A percentile compares a stretch with the other conserved stretches of the same genome.
Conservation (phyloP, 2,113 vertebrate genomes). For the Muscicapa adusta region DNA sequence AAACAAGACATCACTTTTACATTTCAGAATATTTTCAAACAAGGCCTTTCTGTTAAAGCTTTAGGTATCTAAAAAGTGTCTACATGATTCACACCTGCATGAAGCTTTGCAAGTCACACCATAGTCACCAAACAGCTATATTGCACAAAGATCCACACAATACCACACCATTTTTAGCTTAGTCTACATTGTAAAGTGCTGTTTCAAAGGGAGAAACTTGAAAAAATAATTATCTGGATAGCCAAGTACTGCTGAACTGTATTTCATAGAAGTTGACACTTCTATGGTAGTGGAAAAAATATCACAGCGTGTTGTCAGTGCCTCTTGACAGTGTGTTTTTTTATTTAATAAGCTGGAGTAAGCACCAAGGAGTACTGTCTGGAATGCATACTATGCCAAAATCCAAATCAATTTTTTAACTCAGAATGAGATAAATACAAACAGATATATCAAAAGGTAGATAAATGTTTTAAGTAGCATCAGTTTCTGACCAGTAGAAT, state of each 20-base stretch:
- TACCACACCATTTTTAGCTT: slow-evolving; percentile 65
- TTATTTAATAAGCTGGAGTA: not conserved
- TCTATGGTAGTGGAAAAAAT: not conserved
- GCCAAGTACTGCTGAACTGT: slow-evolving; percentile 23
- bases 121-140: slow-evolving; percentile 66
- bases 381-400: slow-evolving; percentile 1
- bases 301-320: not conserved
- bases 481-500: not conserved
- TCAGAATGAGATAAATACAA: not conserved
- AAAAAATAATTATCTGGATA: slow-evolving; percentile 18
- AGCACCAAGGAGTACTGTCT: not conserved
- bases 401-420: not conserved
- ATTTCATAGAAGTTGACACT: not conserved
- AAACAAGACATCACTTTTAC: slow-evolving; percentile 27
- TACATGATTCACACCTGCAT: slow-evolving; percentile 37
- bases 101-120: slow-evolving; percentile 45
- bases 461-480: not conserved
- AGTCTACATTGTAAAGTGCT: slow-evolving; percentile 84
- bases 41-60: slow-evolving; percentile 67
- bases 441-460: not conserved
- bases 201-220: slow-evolving; percentile 38
- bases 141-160: slow-evolving; percentile 74
- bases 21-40: slow-evolving; percentile 58
- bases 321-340: not conserved
- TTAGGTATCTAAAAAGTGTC: slow-evolving; percentile 46